Evolutionary conservation across 2,797 vertebrate genomes (phyloP).

Genomic region (Todus mexicanus): DNA sequence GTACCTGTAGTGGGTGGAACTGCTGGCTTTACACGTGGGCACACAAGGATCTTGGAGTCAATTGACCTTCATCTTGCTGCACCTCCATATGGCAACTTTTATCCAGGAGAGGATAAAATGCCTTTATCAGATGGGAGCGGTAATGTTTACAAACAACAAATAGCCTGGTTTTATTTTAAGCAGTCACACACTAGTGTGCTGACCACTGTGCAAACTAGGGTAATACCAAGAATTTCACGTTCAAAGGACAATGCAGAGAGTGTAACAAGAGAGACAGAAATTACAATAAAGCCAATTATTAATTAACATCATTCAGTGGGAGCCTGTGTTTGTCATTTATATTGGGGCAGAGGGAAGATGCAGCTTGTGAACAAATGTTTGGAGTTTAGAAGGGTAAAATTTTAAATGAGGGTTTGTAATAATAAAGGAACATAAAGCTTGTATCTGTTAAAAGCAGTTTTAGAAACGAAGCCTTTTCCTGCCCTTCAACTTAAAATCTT

Average conservation of each 20-base stretch:
- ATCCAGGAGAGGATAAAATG: background rate
- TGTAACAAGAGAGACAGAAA: background rate
- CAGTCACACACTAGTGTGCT: background rate
- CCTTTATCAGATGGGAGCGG: background rate
- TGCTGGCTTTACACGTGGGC: fast-evolving
- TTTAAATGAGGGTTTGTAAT: background rate
- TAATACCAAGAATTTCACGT: background rate
- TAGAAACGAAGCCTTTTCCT: background rate
- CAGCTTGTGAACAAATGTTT: background rate
- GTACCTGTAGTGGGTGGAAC: background rate
- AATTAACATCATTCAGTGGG: background rate
- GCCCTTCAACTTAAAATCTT: conserved; percentile 37
- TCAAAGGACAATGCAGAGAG: background rate
- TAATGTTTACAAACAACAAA: background rate
- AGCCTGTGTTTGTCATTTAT: background rate
- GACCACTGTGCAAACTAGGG: background rate
- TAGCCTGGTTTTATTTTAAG: background rate
- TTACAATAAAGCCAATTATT: background rate
- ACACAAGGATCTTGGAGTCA: background rate
- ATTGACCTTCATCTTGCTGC: background rate
- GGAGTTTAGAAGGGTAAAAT: background rate
- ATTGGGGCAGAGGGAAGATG: background rate
- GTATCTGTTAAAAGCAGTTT: conserved; percentile 5
- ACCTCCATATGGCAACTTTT: background rate
- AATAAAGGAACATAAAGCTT: background rate